Evolutionary conservation across 2,113 vertebrate genomes (phyloP), one percentile per base, ranked within the genome.

Genomic region (Nothocercus nigrocapillus): DNA sequence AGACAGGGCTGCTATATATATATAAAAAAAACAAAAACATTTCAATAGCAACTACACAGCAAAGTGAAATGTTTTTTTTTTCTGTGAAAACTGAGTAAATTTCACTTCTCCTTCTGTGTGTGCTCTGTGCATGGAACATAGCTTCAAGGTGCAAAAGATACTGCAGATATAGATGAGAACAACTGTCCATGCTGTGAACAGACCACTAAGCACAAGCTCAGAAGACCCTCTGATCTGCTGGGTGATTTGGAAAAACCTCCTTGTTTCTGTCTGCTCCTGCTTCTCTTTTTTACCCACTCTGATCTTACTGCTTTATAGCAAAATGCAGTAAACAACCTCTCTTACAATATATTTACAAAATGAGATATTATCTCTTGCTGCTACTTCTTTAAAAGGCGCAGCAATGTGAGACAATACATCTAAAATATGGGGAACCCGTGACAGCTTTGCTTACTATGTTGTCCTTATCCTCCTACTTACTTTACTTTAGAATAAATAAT

Each of bases 311-410:
- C 84, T 87, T 53, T 42, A 79, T 42, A 53, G 8, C 25, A 85
- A 91, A 93, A 85, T 58, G 80, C 5, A 73, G 25, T 51, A 84
- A 62, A 47, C 53, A 91, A 30, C 11, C 10, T 51, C 18, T 79
- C 34, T 75, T 34, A 28, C 4, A 92, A 82, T 30, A 30, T 27
- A 56, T 9, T 81, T 34, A 3, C 0, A 40, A 2, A 45, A 13
- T 28, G 53, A 85, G n/a, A 30, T 32, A 69, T 22, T 28, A 38
- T 1, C 13, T 28, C 20, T 69, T 69, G 44, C 53, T 70, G 49
- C 21, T 32, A 53, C 17, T 77, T 8, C 30, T 89, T 77, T 82
- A 63, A 77, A 94, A 80, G 45, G 69, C 70, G 45, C 27, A 85
- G 25, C n/a, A 73, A 45, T 21, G 45, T 67, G 68, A 88, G 90